These are phyloP conservation scores for Drosophila atripex DNA, from an alignment of 2,888 invertebrate genomes.

Conservation along the genomic window DNA sequence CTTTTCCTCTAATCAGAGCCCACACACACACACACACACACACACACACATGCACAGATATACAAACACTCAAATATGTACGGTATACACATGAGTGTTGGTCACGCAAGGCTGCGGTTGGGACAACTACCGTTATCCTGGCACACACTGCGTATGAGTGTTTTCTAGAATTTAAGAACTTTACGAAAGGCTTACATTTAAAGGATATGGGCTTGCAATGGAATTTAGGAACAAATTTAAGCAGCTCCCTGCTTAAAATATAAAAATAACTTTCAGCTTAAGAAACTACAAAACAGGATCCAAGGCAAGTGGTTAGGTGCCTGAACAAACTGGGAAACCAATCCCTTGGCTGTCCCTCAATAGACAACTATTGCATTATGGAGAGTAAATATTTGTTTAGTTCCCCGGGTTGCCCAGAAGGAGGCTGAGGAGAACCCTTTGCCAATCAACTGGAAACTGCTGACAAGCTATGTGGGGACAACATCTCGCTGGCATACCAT, in stretches of 20 bases:
- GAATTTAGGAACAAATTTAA: neutral
- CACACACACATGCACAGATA: conserved; percentile 12
- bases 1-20: conserved; percentile 21
- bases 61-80: conserved; percentile 35
- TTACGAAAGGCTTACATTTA: neutral
- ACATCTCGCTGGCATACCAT: conserved; percentile 44
- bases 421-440: conserved; percentile 44
- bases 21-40: too few relatives aligned
- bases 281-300: neutral
- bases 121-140: conserved; percentile 18
- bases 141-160: conserved; percentile 6
- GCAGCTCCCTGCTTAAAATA: neutral
- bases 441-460: conserved; percentile 71
- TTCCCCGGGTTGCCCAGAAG: conserved; percentile 33
- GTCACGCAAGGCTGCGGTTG: conserved; percentile 70
- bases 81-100: conserved; percentile 48
- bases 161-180: neutral
- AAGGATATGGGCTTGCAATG: neutral
- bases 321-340: conserved; percentile 2
- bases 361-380: conserved; percentile 23
- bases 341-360: neutral
- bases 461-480: conserved; percentile 38
- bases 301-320: neutral
- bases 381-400: conserved; percentile 57
- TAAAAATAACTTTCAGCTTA: neutral